A percentile compares a stretch with the other conserved stretches of the same genome.
Conservation (phyloP, 2,113 vertebrate genomes). For the Larimichthys polyactis region DNA sequence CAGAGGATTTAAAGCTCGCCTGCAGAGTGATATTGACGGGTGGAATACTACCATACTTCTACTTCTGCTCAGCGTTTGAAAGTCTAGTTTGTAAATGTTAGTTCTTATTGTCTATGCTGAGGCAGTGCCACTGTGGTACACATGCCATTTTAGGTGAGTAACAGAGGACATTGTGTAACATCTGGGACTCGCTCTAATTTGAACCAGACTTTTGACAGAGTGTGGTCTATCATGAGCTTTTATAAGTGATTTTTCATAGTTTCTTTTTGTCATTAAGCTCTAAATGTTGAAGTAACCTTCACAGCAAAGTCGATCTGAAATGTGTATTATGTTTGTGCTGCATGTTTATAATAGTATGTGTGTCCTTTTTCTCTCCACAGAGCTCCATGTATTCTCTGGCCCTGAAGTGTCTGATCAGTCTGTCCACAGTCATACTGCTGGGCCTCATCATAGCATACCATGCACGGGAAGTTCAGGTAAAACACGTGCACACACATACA, state of each 20-base stretch:
- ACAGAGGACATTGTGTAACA: slow-evolving; percentile 11
- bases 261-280: slow-evolving; percentile 3
- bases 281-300: background rate
- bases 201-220: slow-evolving; percentile 4
- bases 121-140: background rate
- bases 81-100: slow-evolving; percentile 50
- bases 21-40: slow-evolving; percentile 64
- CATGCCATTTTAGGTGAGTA: slow-evolving; percentile 16
- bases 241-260: background rate
- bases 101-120: slow-evolving; percentile 16
- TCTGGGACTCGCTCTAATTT: background rate
- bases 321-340: slow-evolving; percentile 11
- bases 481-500: slow-evolving; percentile 8
- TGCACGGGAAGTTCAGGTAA: slow-evolving; percentile 96
- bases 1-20: slow-evolving; percentile 63
- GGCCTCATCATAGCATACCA: slow-evolving; percentile 97
- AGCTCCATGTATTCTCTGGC: slow-evolving; percentile 94
- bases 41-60: slow-evolving; percentile 28
- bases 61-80: slow-evolving; percentile 31
- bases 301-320: background rate
- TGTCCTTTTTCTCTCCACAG: slow-evolving; percentile 78
- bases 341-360: slow-evolving; percentile 4
- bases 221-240: background rate
- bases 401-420: slow-evolving; percentile 98
- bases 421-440: slow-evolving; percentile 95